These are phyloP conservation scores for Hyperoplus immaculatus DNA, from an alignment of 2,797 vertebrate species.

Conservation along the genomic window DNA sequence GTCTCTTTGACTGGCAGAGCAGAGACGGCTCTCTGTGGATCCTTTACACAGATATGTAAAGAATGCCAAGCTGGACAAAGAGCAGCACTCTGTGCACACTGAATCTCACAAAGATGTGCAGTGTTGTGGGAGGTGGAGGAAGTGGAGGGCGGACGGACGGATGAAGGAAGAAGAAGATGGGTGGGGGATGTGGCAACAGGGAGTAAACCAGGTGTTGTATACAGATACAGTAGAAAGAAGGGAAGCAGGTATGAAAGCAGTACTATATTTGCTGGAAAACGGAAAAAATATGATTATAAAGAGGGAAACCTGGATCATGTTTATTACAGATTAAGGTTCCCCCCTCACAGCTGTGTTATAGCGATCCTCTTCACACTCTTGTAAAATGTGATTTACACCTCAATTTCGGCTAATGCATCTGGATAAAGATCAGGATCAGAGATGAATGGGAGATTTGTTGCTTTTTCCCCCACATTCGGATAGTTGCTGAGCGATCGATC, in stretches of 20 bases:
- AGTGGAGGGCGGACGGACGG: constrained; percentile 4
- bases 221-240: neutral
- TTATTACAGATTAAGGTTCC: neutral
- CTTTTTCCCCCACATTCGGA: neutral
- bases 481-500: too few relatives aligned
- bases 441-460: constrained; percentile 1
- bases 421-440: constrained; percentile 28
- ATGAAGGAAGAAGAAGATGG: neutral
- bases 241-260: neutral
- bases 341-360: neutral
- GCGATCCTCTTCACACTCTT: neutral
- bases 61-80: constrained; percentile 83
- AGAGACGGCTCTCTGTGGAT: constrained; percentile 55
- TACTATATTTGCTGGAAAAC: neutral
- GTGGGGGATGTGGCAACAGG: constrained; percentile 9
- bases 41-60: constrained; percentile 77
- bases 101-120: constrained; percentile 78
- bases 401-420: constrained; percentile 17
- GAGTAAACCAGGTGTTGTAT: constrained; percentile 15
- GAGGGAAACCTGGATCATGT: neutral
- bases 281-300: neutral
- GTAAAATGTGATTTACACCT: constrained; percentile 12
- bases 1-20: constrained; percentile 34
- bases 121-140: constrained; percentile 67
- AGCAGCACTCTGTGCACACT: constrained; percentile 66